phyloP scores from a whole-genome alignment of 2,888 invertebrate genomes.

The Agonum fuliginosum region DNA sequence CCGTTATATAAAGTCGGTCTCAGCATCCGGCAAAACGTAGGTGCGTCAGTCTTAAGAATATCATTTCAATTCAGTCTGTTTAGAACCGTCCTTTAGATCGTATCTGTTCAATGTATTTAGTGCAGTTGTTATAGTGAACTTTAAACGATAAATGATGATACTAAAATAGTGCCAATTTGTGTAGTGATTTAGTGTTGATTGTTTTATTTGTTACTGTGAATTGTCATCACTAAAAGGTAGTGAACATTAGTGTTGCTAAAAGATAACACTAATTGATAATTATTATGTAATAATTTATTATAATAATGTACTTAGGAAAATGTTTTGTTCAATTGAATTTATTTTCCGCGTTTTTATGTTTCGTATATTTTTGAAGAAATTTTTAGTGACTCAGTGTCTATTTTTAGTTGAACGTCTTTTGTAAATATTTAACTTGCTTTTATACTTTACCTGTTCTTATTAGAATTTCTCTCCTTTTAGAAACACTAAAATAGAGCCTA shows the following conservation, averaged over 20 bases:
- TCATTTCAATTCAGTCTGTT: conserved; percentile 26
- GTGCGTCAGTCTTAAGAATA: not conserved
- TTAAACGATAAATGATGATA: conserved; percentile 1
- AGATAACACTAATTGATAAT: too few relatives aligned
- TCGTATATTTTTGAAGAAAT: conserved; percentile 44
- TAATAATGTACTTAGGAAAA: too few relatives aligned
- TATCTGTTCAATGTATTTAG: not conserved
- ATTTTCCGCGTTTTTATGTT: too few relatives aligned
- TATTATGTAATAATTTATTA: too few relatives aligned
- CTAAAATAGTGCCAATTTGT: conserved; percentile 20
- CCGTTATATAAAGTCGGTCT: conserved; percentile 21
- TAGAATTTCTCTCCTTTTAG: not conserved
- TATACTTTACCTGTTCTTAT: conserved; percentile 12
- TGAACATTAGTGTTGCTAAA: not conserved
- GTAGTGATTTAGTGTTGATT: conserved; percentile 2
- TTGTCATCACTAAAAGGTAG: not conserved
- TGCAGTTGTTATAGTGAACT: not conserved
- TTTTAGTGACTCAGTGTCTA: conserved; percentile 41
- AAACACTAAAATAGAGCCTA: too few relatives aligned
- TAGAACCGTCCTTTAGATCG: not conserved
- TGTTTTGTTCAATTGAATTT: too few relatives aligned
- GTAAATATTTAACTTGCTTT: conserved; percentile 45
- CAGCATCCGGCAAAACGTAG: conserved; percentile 15
- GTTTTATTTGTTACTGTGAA: conserved; percentile 7
- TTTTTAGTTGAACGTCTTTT: conserved; percentile 39